phyloP scores from a whole-genome alignment of 2,797 vertebrate genomes.

The Danio kyathit region DNA sequence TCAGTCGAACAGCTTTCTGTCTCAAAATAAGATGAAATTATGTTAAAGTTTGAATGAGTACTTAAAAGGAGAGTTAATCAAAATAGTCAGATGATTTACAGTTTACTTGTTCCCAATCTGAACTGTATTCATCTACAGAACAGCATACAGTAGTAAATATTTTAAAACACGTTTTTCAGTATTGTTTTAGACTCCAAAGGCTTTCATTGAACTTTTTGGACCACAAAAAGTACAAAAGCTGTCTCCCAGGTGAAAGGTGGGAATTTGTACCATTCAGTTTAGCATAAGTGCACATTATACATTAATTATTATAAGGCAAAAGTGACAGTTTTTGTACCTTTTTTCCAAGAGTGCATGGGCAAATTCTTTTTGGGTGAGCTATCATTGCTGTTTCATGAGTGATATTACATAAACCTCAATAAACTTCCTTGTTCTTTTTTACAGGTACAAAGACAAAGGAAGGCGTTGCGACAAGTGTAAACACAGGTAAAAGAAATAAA shows the following conservation, averaged over 20 bases:
- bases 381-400: too few relatives aligned
- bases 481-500: constrained; percentile 82
- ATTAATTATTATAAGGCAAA: too few relatives aligned
- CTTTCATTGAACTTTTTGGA: too few relatives aligned
- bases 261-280: too few relatives aligned
- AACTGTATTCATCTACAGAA: background rate
- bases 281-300: too few relatives aligned
- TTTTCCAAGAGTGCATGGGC: too few relatives aligned
- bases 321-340: too few relatives aligned
- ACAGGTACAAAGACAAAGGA: constrained; percentile 94
- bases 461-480: constrained; percentile 89
- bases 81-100: background rate
- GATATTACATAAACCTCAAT: background rate
- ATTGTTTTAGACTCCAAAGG: background rate
- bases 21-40: constrained; percentile 8
- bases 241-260: too few relatives aligned
- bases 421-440: constrained; percentile 9
- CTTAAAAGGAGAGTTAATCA: background rate
- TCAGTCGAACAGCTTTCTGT: background rate
- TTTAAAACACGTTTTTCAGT: background rate
- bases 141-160: background rate
- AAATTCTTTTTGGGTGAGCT: background rate
- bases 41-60: background rate
- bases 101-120: background rate
- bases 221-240: too few relatives aligned